phyloP scores from a whole-genome alignment of 1,140 invertebrate species.

The Planococcus citri region DNA sequence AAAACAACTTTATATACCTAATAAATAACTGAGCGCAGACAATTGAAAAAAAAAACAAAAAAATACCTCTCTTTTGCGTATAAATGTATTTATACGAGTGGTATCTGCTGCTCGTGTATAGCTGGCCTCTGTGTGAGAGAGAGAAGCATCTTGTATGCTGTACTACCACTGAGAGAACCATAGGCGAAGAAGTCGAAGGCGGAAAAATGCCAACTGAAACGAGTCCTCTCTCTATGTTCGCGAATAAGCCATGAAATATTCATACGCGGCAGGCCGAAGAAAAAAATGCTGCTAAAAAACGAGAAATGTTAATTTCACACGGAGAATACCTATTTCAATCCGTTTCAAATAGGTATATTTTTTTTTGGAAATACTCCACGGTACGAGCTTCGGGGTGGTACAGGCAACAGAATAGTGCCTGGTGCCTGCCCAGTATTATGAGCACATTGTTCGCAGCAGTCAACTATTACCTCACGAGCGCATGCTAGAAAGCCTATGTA shows the following conservation, averaged over 20 bases:
- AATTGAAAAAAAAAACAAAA: conserved; percentile 7
- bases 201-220: not conserved
- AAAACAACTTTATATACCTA: conserved; percentile 18
- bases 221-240: not conserved
- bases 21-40: conserved; percentile 13
- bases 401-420: not conserved
- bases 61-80: not conserved
- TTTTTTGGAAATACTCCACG: not conserved
- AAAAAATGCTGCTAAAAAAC: not conserved
- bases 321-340: too few species aligned
- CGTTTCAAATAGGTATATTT: not conserved
- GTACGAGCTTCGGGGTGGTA: not conserved
- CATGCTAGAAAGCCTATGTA: not conserved
- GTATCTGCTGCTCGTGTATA: too few species aligned
- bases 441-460: not conserved
- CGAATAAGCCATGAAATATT: conserved; percentile 8
- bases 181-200: not conserved
- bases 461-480: not conserved
- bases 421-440: not conserved
- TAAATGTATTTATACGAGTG: not conserved
- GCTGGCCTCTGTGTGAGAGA: too few species aligned
- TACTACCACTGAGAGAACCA: too few species aligned
- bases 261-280: not conserved
- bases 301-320: too few species aligned
- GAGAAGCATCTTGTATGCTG: too few species aligned